Evolutionary conservation across 1,140 invertebrate species (phyloP), one percentile per base, ranked within the genome.

Genomic region (Melipona quadrifasciata): DNA sequence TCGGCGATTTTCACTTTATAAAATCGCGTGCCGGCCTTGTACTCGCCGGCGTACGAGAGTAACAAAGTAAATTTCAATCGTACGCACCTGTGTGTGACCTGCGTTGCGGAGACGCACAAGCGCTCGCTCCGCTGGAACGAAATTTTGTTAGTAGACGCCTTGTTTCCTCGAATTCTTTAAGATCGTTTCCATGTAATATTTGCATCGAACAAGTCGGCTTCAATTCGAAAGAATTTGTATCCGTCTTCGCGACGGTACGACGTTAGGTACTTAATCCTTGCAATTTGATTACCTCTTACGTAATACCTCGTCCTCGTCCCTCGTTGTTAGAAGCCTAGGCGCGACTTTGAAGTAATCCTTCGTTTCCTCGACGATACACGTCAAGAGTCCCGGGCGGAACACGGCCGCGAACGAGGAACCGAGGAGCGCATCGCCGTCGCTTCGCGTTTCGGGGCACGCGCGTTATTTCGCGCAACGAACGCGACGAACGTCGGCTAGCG

Each of bases 1-100:
- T 73, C 73, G 65, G 61, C 67, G 79, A 53, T 84, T 86, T 89
- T 80, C 81, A 86, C 78, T 71, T 57, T 82, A 71, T 82, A 75
- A 72, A 71, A 27, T 17, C 64, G 51, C 47, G 58, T 61, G 58
- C 51, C 47, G 51, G n/a, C 6, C n/a, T n/a, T 72, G 8, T 58
- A 67, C 14, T 68, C 57, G n/a, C 73, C 0, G 11, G 24, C 57
- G 57, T 58, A 24, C 57, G 11, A 58, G 71, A 74, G 31, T 16
- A 58, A 73, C 19, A 5, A 53, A 19, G 0, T 58, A 11, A 17
- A 51, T 73, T 77, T 80, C 65, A 67, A 80, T 84, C 31, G 31
- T 80, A 80, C 80, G 24, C 82, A 6, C 0, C 16, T 79, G 39
- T 39, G 39, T 47, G 39, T 47, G 39, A 31, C 31, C 31, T 84